A percentile compares a stretch with the other conserved stretches of the same genome.
Conservation (phyloP, 2,113 vertebrate species). For the Pampusana beccarii region DNA sequence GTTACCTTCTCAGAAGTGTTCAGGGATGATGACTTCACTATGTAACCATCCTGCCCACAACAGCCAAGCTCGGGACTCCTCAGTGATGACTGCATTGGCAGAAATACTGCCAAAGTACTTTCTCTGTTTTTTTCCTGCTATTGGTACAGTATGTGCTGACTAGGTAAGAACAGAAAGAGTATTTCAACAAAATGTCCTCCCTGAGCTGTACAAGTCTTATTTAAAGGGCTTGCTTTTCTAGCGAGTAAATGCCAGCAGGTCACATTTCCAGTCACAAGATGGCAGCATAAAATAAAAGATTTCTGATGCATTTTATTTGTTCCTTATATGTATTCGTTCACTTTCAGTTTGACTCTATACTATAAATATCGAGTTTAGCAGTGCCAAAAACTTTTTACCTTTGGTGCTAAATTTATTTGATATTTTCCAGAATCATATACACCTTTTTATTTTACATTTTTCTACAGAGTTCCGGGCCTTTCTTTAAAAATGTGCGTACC, state of each 20-base stretch:
- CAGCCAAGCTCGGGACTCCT: not conserved
- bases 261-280: slow-evolving; percentile 56
- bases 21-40: not conserved
- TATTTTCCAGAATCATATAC: not conserved
- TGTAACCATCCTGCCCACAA: not conserved
- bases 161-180: not conserved
- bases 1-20: not conserved
- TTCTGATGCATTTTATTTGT: rapidly evolving
- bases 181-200: not conserved
- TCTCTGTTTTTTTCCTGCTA: not conserved
- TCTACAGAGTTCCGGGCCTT: not conserved
- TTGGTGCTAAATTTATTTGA: not conserved
- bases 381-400: not conserved
- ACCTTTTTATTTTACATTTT: not conserved
- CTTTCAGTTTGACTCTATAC: not conserved
- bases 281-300: slow-evolving; percentile 69
- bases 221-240: not conserved
- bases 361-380: not conserved
- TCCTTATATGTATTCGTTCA: rapidly evolving
- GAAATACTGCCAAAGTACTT: not conserved
- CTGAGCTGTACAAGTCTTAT: rapidly evolving
- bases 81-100: not conserved
- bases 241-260: not conserved
- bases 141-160: not conserved
- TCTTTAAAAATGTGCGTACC: not conserved